These are phyloP conservation scores for Tamandua tetradactyla DNA, from an alignment of 2,797 vertebrate species.

Conservation along the genomic window DNA sequence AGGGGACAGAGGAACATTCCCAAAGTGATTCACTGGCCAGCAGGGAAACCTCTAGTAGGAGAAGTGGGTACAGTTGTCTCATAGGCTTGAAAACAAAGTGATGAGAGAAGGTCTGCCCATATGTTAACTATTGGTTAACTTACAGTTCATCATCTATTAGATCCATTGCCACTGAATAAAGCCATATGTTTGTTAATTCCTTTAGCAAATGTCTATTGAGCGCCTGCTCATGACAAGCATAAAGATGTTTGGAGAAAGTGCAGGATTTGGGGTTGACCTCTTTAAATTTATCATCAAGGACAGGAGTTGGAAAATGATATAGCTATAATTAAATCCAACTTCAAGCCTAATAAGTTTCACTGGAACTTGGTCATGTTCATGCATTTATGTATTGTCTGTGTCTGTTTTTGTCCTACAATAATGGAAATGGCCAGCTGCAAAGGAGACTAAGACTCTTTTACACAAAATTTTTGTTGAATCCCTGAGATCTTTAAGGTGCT, in stretches of 20 bases:
- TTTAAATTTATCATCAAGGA: not conserved
- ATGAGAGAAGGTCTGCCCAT: not conserved
- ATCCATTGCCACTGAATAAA: not conserved
- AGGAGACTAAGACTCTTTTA: not conserved
- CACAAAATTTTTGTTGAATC: too few relatives aligned
- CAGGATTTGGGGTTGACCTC: fast-evolving
- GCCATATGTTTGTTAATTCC: not conserved
- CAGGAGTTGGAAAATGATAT: too few relatives aligned
- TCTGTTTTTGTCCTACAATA: not conserved
- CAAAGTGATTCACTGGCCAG: not conserved
- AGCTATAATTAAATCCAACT: not conserved
- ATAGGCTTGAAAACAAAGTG: too few relatives aligned
- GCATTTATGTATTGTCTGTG: not conserved
- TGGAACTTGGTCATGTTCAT: not conserved
- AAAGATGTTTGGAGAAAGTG: not conserved
- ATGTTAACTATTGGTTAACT: not conserved
- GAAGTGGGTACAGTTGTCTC: not conserved
- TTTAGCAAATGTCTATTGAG: not conserved
- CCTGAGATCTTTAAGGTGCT: not conserved
- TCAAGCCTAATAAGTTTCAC: not conserved
- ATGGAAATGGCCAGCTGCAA: not conserved
- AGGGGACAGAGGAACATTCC: not conserved
- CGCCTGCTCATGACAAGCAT: not conserved
- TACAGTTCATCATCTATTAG: not conserved
- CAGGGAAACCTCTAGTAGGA: not conserved